Evolutionary conservation across 2,797 vertebrate genomes (phyloP).

Genomic region (Syndactyla subalaris): DNA sequence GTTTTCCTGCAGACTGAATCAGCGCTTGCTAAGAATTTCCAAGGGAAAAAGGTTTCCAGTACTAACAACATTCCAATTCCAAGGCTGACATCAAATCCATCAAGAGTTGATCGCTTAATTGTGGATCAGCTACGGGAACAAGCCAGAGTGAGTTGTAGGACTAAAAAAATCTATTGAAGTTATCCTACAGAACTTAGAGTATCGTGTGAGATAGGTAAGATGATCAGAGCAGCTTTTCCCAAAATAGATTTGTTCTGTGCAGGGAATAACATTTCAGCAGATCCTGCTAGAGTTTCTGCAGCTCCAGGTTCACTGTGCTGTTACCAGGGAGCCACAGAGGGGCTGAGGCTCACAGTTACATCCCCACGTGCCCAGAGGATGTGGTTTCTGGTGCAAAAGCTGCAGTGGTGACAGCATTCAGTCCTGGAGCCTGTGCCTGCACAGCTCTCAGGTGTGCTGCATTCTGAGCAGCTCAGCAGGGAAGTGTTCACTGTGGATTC

Average conservation of each 20-base stretch:
- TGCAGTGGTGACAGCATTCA: not conserved
- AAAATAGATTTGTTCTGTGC: conserved; percentile 22
- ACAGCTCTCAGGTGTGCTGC: not conserved
- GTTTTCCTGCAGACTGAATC: conserved; percentile 83
- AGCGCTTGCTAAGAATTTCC: conserved; percentile 84
- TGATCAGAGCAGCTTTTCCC: not conserved
- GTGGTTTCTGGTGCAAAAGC: not conserved
- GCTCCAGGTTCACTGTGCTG: not conserved
- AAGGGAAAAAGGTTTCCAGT: conserved; percentile 80
- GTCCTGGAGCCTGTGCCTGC: not conserved
- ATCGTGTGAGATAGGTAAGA: not conserved
- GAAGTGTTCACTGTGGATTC: not conserved
- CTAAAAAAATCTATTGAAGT: not conserved
- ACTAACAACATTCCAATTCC: conserved; percentile 78
- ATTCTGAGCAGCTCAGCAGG: not conserved
- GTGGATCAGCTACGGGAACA: conserved; percentile 90
- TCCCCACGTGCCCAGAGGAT: not conserved
- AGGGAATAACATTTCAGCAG: not conserved
- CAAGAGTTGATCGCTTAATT: conserved; percentile 89
- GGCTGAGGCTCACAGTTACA: not conserved
- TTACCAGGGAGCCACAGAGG: not conserved
- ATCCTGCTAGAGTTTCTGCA: not conserved
- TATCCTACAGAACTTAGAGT: not conserved
- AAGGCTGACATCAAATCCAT: conserved; percentile 85
- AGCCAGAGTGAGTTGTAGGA: conserved; percentile 83